Conservation (phyloP, 2,113 vertebrate species). For the Acrocephalus kingi region DNA sequence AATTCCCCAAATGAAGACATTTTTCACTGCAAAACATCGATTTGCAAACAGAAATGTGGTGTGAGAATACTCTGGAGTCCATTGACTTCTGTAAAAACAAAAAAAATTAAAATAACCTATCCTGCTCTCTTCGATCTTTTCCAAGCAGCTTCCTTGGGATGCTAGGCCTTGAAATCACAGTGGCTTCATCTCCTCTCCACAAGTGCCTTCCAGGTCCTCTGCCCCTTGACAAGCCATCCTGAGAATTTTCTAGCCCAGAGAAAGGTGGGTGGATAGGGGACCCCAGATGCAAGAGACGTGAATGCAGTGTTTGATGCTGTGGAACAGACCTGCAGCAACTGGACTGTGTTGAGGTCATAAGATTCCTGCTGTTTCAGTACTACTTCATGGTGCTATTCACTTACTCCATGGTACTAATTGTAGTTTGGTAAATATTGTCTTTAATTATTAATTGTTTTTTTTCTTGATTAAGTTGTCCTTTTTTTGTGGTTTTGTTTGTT, state of each 20-base stretch:
- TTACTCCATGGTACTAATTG: not conserved
- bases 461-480: not conserved
- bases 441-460: not conserved
- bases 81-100: not conserved
- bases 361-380: not conserved
- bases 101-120: not conserved
- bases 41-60: not conserved
- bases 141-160: not conserved
- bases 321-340: not conserved
- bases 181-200: not conserved
- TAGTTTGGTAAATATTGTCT: not conserved
- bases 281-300: accelerated
- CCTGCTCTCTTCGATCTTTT: not conserved
- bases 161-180: not conserved
- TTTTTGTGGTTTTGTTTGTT: not conserved
- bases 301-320: not conserved
- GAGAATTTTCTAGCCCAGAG: not conserved
- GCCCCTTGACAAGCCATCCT: not conserved
- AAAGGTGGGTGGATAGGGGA: accelerated
- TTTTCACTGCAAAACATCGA: not conserved
- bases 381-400: not conserved
- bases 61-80: not conserved
- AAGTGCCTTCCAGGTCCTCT: not conserved
- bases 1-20: not conserved
- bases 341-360: not conserved